Conservation (phyloP, 2,888 invertebrate genomes). For the Thereva unica region DNA sequence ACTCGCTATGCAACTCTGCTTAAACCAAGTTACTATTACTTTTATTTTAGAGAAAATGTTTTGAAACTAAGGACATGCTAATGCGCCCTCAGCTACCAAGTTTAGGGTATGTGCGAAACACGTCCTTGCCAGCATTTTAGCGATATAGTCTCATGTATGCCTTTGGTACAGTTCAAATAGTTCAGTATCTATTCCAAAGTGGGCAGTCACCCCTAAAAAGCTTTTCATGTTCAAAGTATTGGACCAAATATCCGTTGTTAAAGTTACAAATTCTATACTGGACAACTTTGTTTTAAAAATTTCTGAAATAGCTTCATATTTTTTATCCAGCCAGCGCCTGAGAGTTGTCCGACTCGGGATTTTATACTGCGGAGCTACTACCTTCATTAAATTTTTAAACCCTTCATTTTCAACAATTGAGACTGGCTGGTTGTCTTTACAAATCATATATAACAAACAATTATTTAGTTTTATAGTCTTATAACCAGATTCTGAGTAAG, state of each 20-base stretch:
- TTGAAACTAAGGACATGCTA: neutral
- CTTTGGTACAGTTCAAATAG: conserved; percentile 37
- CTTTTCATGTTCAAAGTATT: conserved; percentile 39
- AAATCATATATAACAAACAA: conserved; percentile 33
- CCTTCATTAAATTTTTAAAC: conserved; percentile 3
- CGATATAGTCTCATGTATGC: conserved; percentile 38
- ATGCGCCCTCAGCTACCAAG: conserved; percentile 31
- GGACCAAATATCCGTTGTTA: conserved; percentile 39
- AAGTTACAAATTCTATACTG: conserved; percentile 36
- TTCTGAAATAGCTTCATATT: conserved; percentile 37
- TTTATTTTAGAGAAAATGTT: conserved; percentile 9
- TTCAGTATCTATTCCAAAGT: no score
- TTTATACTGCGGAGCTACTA: conserved; percentile 26
- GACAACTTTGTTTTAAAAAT: conserved; percentile 31
- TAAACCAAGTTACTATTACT: conserved; percentile 6
- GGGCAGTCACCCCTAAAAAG: conserved; percentile 37
- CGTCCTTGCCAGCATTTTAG: conserved; percentile 35
- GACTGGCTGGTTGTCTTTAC: conserved; percentile 31
- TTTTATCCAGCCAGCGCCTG: conserved; percentile 36
- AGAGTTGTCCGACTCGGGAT: conserved; percentile 31
- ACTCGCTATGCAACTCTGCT: no score
- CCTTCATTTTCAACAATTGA: conserved; percentile 20
- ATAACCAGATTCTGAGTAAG: no score
- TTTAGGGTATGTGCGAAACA: conserved; percentile 29
- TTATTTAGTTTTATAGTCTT: neutral